These are phyloP conservation scores for Chrysaora quinquecirrha DNA, from an alignment of 30 jellyfish, hydroid and myxozoan genomes.

Conservation along the genomic window DNA sequence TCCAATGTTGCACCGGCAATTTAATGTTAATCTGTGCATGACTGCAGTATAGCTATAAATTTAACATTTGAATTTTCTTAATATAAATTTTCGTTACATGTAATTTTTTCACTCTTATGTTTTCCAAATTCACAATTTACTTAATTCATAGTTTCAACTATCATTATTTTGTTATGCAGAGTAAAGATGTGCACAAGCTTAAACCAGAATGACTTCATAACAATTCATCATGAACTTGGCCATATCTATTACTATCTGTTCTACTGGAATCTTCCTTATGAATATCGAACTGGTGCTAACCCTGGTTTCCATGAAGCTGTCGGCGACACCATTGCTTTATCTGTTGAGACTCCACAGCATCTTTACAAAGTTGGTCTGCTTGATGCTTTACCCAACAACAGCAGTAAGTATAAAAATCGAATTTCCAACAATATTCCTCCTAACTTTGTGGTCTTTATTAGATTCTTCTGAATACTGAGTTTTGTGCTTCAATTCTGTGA, in stretches of 20 bases:
- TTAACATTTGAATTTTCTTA: too few species aligned
- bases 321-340: slow-evolving; percentile 87
- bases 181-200: slow-evolving; percentile 95
- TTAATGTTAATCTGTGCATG: too few species aligned
- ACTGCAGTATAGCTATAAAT: too few species aligned
- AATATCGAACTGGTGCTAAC: slow-evolving; percentile 93
- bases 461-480: too few species aligned
- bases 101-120: too few species aligned
- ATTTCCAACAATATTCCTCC: not conserved
- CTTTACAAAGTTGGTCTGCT: slow-evolving; percentile 81
- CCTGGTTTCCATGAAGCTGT: slow-evolving; percentile 99
- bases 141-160: too few species aligned
- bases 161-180: too few species aligned
- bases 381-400: slow-evolving; percentile 58
- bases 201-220: slow-evolving; percentile 80
- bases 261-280: slow-evolving; percentile 89
- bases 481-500: not conserved
- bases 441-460: not conserved
- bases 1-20: too few species aligned
- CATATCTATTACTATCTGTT: slow-evolving; percentile 90
- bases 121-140: too few species aligned
- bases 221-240: slow-evolving; percentile 97
- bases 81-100: too few species aligned
- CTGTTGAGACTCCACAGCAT: slow-evolving; percentile 97
- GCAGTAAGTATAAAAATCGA: slow-evolving; percentile 64